Evolutionary conservation across 2,888 invertebrate genomes (phyloP), one percentile per base, ranked within the genome.

Genomic region (Limnephilus auricula): DNA sequence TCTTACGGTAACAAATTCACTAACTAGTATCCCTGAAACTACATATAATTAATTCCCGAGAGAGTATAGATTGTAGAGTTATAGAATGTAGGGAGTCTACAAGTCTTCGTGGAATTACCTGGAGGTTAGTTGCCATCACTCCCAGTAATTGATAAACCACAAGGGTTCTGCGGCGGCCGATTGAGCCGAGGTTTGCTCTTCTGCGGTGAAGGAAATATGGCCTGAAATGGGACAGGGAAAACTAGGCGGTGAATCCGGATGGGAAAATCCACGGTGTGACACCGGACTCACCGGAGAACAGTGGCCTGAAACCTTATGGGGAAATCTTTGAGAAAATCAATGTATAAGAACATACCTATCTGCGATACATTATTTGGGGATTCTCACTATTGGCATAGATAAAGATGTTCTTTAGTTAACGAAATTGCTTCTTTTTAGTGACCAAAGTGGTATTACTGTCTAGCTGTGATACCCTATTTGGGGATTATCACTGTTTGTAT

Each of bases 71-170:
- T 10, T 2, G 18, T 5, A n/a, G 65, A 65, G 25, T 65, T 65
- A n/a, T 65, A 65, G 65, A 25, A 65, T n/a, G n/a, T 65, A 9
- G 65, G 25, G 9, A 65, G 25, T 25, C n/a, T 9, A 65, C 25
- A 65, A 65, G 65, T 65, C 65, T 65, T 65, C 25, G 25, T 65
- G 25, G 65, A 65, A n/a, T 65, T n/a, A 65, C 65, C 65, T 65
- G 65, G 18, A 65, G 25, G 65, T 65, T 65, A 18, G 25, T 65
- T 65, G 65, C 65, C 82, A 82, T 82, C 34, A 32, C 82, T 37
- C 32, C 12, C 82, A 82, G 34, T 82, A 82, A 82, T 82, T 82
- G 82, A 82, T 82, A 82, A 82, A 82, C 82, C 82, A 32, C 82
- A 32, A 32, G 18, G 32, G 25, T 82, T 82, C 18, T 37, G 34